Evolutionary conservation across 2,888 invertebrate species (phyloP), one percentile per base, ranked within the genome.

Genomic region (Macrosiphum euphorbiae): DNA sequence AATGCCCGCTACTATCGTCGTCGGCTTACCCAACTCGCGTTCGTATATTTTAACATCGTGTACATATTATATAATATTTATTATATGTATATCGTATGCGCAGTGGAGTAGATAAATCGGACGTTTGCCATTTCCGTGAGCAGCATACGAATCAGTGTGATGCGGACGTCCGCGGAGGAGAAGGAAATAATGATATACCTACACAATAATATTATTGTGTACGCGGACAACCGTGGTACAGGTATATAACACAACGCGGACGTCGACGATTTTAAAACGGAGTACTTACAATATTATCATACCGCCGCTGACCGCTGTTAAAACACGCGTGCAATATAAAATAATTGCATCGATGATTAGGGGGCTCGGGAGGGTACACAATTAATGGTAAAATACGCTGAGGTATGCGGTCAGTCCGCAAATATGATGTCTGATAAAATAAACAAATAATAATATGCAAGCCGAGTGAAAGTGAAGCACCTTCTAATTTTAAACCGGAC

Each of bases 41-140:
- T 35, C 78, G 7, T 35, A n/a, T 67, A 67, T 67, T 67, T 67
- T n/a, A 35, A 67, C 35, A 16, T 16, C 84, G 85, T 85, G 85
- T 44, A 26, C 85, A 78, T 78, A 78, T 78, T 44, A 85, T n/a
- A 67, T 67, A 28, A 86, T 47, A 86, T 67, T 67, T 67, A 86
- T 52, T 47, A 47, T 47, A 47, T 47, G 86, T 86, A 86, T 28
- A 44, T 26, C 47, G 47, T 26, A 58, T 87, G 78, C 26, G 41
- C 2, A 3, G 26, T 35, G 41, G 41, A 88, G 88, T 58, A 11
- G 58, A 89, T 89, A 89, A 58, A 61, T 89, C 89, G 89, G 58
- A 89, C 89, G 58, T 47, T 58, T 89, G 26, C 58, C 41, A 28
- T 88, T 88, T 89, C 55, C 88, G 88, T 28, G 58, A 89, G 16